A percentile compares a stretch with the other conserved stretches of the same genome.
Evolutionary conservation across 1,140 invertebrate genomes (phyloP).

Genomic region (Antheraea mylitta): DNA sequence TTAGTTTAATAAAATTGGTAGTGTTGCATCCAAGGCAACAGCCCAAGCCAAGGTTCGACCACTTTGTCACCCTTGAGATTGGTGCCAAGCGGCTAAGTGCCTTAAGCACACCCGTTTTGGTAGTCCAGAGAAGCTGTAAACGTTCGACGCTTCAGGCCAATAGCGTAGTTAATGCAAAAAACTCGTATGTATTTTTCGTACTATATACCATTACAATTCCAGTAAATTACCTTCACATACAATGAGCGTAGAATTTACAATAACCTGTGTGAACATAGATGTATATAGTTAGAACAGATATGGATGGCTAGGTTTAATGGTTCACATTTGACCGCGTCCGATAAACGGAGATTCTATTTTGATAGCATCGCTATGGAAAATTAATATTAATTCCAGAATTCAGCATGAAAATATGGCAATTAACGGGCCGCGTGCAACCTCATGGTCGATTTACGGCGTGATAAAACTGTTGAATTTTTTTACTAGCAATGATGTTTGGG

Average conservation of each 20-base stretch:
- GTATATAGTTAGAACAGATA: not conserved
- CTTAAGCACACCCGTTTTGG: no score
- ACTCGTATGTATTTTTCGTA: no score
- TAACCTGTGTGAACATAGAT: not conserved
- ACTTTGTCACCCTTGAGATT: no score
- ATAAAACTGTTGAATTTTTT: slow-evolving; percentile 41
- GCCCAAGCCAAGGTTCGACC: no score
- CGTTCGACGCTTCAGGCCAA: no score
- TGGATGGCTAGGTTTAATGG: slow-evolving; percentile 12
- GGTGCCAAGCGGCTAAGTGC: no score
- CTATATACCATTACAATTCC: no score
- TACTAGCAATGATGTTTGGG: slow-evolving; percentile 23
- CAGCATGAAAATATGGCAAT: slow-evolving; percentile 42
- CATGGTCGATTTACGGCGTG: slow-evolving; percentile 43
- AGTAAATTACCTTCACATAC: no score
- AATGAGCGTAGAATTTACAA: not conserved
- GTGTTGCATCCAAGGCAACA: no score
- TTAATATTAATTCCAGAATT: slow-evolving; percentile 47
- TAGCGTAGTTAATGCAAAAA: no score
- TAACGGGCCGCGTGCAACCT: slow-evolving; percentile 30
- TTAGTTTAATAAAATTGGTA: no score
- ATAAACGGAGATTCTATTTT: slow-evolving; percentile 27
- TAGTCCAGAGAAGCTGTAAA: no score
- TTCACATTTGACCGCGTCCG: slow-evolving; percentile 5
- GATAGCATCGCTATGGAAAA: slow-evolving; percentile 39